A percentile compares a stretch with the other conserved stretches of the same genome.
These are phyloP conservation scores for Thunnus albacares DNA, from an alignment of 2,797 vertebrate genomes.

Conservation along the genomic window DNA sequence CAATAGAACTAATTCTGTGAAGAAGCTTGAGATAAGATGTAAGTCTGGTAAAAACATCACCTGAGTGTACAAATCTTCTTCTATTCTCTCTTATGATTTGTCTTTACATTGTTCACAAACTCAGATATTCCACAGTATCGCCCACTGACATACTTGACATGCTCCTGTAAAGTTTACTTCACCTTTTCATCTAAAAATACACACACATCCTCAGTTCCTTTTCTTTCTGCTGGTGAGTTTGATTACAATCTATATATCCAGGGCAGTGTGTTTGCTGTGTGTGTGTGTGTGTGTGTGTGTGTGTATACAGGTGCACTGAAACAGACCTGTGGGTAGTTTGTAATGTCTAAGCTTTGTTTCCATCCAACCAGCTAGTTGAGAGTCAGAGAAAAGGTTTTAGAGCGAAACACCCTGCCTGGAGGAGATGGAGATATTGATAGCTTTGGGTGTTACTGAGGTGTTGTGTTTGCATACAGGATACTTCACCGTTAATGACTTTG, in stretches of 20 bases:
- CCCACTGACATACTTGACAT: neutral
- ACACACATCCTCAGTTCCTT: neutral
- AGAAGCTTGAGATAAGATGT: too few relatives aligned
- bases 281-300: too few relatives aligned
- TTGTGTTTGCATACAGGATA: conserved; percentile 24
- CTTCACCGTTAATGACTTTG: neutral
- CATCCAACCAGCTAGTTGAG: neutral
- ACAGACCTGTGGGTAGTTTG: too few relatives aligned
- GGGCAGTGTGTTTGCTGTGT: neutral
- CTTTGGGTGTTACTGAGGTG: conserved; percentile 33
- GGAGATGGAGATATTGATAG: conserved; percentile 53
- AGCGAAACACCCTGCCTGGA: conserved; percentile 30
- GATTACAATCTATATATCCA: neutral
- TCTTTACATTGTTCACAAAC: neutral
- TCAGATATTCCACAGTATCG: neutral
- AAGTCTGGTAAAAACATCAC: neutral
- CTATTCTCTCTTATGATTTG: neutral
- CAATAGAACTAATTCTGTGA: neutral
- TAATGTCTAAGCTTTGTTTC: too few relatives aligned
- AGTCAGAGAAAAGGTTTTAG: conserved; percentile 24
- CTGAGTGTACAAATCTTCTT: neutral
- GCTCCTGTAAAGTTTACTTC: neutral
- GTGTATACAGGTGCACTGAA: too few relatives aligned
- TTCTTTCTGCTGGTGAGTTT: neutral
- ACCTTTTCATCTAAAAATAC: neutral